phyloP scores from a whole-genome alignment of 2,888 invertebrate genomes.

The Arge pagana region DNA sequence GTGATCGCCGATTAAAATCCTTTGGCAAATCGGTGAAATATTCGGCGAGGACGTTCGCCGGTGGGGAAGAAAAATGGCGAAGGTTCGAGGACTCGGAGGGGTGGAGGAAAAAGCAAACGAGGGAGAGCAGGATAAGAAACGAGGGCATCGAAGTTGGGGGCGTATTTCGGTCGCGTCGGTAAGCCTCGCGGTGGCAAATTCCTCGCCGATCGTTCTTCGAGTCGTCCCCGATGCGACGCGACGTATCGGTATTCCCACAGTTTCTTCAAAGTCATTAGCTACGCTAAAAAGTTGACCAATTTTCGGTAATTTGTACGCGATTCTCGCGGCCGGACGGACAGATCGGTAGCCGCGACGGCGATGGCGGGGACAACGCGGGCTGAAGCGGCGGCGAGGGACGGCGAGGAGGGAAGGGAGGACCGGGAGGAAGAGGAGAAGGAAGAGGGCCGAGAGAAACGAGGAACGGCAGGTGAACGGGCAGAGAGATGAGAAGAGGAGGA shows the following conservation, averaged over 20 bases:
- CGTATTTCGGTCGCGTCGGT: too few species aligned
- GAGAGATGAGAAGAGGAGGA: constrained; percentile 17
- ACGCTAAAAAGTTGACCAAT: constrained; percentile 49
- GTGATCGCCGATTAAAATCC: constrained; percentile 17
- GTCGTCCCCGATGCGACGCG: constrained; percentile 35
- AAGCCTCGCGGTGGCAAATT: too few species aligned
- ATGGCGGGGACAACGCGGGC: constrained; percentile 19
- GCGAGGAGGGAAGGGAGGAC: not conserved
- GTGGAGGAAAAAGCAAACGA: too few species aligned
- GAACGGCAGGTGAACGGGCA: constrained; percentile 28
- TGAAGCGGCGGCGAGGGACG: constrained; percentile 15
- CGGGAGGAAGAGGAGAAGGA: constrained; percentile 27
- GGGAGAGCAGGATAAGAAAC: not conserved
- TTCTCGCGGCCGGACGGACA: constrained; percentile 25
- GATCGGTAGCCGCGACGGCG: constrained; percentile 22
- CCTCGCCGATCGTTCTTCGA: constrained; percentile 34
- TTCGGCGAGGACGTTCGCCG: too few species aligned
- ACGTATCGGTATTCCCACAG: constrained; percentile 35
- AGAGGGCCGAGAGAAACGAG: constrained; percentile 14
- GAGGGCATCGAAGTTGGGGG: too few species aligned
- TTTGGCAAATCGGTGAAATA: constrained; percentile 13
- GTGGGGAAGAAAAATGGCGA: too few species aligned
- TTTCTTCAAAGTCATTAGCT: constrained; percentile 20
- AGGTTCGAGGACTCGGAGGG: too few species aligned
- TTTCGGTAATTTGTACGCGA: constrained; percentile 50